Evolutionary conservation across 2,113 vertebrate species (phyloP).

Genomic region (Galemys pyrenaicus): DNA sequence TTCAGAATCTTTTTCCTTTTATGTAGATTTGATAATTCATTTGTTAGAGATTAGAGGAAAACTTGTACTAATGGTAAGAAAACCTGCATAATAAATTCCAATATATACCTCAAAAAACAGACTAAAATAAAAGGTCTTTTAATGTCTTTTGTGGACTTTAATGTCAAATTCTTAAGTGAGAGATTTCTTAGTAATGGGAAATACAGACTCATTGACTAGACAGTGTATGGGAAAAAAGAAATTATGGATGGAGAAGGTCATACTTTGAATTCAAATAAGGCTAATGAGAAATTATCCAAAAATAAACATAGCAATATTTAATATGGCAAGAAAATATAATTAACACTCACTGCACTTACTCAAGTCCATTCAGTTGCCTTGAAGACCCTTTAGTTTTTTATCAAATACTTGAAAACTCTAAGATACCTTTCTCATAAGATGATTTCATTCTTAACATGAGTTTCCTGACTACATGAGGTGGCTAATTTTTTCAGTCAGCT

Average conservation of each 20-base stretch:
- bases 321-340: not conserved
- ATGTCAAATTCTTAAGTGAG: not conserved
- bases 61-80: not conserved
- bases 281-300: not conserved
- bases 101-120: not conserved
- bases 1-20: not conserved
- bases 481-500: not conserved
- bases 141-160: not conserved
- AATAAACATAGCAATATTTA: not conserved
- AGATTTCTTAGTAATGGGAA: not conserved
- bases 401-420: not conserved
- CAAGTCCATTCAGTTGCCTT: not conserved
- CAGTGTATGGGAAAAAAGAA: not conserved
- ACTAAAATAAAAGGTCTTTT: not conserved
- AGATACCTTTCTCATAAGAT: not conserved
- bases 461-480: constrained; percentile 6
- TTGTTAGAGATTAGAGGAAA: not conserved
- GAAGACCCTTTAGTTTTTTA: not conserved
- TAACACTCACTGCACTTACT: not conserved
- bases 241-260: not conserved
- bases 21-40: not conserved
- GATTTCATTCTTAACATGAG: constrained; percentile 52
- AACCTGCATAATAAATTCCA: not conserved
- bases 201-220: not conserved
- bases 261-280: not conserved